A percentile compares a stretch with the other conserved stretches of the same genome.
Evolutionary conservation across 1,140 invertebrate species (phyloP).

Genomic region (Pogonus chalceus): DNA sequence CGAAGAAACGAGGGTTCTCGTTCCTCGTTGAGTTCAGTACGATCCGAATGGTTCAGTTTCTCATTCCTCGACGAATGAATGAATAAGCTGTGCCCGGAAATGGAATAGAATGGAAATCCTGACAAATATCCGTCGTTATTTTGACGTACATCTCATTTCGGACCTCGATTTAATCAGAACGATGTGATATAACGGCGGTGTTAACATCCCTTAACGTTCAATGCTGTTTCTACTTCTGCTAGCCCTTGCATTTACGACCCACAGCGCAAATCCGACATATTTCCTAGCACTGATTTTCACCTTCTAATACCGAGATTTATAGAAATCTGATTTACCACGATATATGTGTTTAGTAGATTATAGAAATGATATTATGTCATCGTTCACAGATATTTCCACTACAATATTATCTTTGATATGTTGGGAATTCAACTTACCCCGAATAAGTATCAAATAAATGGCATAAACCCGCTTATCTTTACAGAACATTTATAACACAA

Average conservation of each 20-base stretch:
- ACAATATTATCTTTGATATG: too few species aligned
- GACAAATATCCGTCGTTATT: slow-evolving; percentile 3
- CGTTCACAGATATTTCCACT: too few species aligned
- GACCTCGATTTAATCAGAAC: slow-evolving; percentile 3
- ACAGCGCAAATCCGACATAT: neutral
- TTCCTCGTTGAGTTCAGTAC: neutral
- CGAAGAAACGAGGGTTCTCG: neutral
- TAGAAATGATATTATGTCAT: too few species aligned
- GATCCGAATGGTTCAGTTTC: neutral
- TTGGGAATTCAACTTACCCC: too few species aligned
- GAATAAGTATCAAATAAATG: too few species aligned
- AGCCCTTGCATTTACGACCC: neutral
- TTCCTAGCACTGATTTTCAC: too few species aligned
- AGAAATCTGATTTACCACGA: too few species aligned
- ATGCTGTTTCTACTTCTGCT: neutral
- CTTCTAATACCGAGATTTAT: too few species aligned
- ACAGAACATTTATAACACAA: too few species aligned
- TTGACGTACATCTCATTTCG: slow-evolving; percentile 6
- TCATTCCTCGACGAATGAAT: slow-evolving; percentile 5
- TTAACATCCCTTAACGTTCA: slow-evolving; percentile 3
- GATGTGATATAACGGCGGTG: neutral
- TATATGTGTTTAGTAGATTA: too few species aligned
- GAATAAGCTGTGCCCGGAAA: neutral
- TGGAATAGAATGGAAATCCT: slow-evolving; percentile 2
- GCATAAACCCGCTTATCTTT: too few species aligned